These are phyloP conservation scores for Limnephilus marmoratus DNA, from an alignment of 2,888 invertebrate species.

Conservation along the genomic window DNA sequence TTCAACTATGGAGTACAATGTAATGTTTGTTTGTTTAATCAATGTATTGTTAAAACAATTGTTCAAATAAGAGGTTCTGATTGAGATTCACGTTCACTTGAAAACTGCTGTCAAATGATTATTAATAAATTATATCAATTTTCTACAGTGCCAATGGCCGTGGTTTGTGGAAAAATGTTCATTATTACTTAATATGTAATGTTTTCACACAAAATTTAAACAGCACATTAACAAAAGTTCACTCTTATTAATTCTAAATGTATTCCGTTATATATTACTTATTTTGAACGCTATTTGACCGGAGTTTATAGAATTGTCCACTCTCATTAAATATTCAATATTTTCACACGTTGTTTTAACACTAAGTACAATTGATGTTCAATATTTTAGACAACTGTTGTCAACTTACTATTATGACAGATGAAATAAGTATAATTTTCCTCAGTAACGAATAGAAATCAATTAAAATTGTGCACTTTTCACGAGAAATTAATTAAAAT, in stretches of 20 bases:
- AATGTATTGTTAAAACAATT: background rate
- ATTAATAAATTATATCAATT: background rate
- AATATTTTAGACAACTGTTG: background rate
- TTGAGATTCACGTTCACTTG: background rate
- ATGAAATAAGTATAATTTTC: background rate
- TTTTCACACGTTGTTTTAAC: background rate
- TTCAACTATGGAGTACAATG: background rate
- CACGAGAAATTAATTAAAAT: too few species aligned
- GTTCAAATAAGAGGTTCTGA: background rate
- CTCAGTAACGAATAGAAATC: background rate
- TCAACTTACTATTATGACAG: background rate
- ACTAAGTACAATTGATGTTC: background rate
- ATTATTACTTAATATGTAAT: background rate
- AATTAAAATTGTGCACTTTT: background rate
- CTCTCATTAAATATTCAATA: background rate
- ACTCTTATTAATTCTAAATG: too few species aligned
- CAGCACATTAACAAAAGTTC: too few species aligned
- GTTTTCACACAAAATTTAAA: background rate
- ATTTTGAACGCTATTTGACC: background rate
- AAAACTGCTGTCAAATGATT: background rate
- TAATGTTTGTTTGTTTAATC: background rate
- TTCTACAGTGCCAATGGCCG: background rate
- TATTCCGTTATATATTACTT: background rate
- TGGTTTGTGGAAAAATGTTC: background rate
- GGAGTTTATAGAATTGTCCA: background rate